These are phyloP conservation scores for Glyptemys insculpta DNA, from an alignment of 2,797 vertebrate genomes.

Conservation along the genomic window DNA sequence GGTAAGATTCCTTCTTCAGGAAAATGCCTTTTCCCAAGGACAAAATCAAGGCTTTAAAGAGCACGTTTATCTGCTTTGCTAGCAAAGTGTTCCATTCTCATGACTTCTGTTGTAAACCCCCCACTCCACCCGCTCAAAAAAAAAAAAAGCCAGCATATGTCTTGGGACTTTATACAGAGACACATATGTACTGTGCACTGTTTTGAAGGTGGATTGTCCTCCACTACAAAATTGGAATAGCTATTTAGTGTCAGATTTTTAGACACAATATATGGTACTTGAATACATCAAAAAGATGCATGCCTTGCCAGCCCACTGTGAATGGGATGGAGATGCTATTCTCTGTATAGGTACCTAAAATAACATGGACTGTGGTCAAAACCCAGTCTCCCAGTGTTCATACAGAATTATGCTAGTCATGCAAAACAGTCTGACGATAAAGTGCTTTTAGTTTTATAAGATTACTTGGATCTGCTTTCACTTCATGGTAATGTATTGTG, in stretches of 20 bases:
- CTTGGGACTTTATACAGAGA: background rate
- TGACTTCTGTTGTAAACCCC: background rate
- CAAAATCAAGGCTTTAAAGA: background rate
- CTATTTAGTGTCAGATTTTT: background rate
- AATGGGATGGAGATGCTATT: background rate
- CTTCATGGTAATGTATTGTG: constrained; percentile 57
- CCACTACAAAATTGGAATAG: background rate
- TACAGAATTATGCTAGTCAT: background rate
- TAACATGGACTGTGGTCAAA: background rate
- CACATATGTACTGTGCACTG: background rate
- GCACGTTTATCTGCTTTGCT: background rate
- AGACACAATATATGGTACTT: background rate
- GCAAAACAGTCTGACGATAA: constrained; percentile 22
- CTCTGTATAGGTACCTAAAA: background rate
- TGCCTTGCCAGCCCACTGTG: background rate
- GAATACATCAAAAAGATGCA: background rate
- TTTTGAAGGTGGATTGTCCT: background rate
- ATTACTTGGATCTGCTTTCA: constrained; percentile 70
- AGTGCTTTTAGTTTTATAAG: constrained; percentile 59
- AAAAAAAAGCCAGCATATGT: background rate
- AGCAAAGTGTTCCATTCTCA: background rate
- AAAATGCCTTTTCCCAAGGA: background rate
- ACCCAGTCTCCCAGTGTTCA: background rate
- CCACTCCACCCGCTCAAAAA: background rate
- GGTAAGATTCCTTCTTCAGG: background rate